phyloP scores from a whole-genome alignment of 1,140 invertebrate genomes.

The Cydia strobilella region DNA sequence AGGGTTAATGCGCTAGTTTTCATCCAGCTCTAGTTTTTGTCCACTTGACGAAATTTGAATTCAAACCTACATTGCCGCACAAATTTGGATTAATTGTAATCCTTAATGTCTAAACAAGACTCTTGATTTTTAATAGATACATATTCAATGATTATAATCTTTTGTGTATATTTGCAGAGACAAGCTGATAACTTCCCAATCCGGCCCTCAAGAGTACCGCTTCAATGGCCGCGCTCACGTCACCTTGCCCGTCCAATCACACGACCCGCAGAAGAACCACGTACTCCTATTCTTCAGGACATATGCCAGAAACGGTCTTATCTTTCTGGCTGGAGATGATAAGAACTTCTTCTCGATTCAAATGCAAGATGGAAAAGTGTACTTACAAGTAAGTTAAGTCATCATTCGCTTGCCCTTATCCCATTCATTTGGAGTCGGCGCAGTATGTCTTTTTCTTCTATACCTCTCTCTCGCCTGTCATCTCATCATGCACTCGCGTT shows the following conservation, averaged over 20 bases:
- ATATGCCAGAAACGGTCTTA: slow-evolving; percentile 90
- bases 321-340: slow-evolving; percentile 91
- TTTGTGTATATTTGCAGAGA: slow-evolving; percentile 77
- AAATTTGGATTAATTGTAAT: too few relatives aligned
- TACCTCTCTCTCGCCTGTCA: too few relatives aligned
- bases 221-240: slow-evolving; percentile 87
- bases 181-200: slow-evolving; percentile 82
- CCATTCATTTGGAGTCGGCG: too few relatives aligned
- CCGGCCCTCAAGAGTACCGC: slow-evolving; percentile 83
- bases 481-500: too few relatives aligned
- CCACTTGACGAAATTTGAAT: too few relatives aligned
- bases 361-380: slow-evolving; percentile 87
- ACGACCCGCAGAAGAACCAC: slow-evolving; percentile 64
- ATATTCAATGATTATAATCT: not conserved
- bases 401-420: too few relatives aligned
- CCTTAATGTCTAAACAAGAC: too few relatives aligned
- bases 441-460: too few relatives aligned
- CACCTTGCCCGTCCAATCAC: slow-evolving; percentile 57
- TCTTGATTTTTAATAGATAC: too few relatives aligned
- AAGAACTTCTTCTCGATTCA: slow-evolving; percentile 92
- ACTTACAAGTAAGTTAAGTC: slow-evolving; percentile 85
- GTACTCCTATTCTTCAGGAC: slow-evolving; percentile 88
- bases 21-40: too few relatives aligned
- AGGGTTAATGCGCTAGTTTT: too few relatives aligned
- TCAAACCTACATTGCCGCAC: too few relatives aligned